Base-by-base conservation (phyloP, 2,888 invertebrate species). In the Zhengitettix transpicula region DNA sequence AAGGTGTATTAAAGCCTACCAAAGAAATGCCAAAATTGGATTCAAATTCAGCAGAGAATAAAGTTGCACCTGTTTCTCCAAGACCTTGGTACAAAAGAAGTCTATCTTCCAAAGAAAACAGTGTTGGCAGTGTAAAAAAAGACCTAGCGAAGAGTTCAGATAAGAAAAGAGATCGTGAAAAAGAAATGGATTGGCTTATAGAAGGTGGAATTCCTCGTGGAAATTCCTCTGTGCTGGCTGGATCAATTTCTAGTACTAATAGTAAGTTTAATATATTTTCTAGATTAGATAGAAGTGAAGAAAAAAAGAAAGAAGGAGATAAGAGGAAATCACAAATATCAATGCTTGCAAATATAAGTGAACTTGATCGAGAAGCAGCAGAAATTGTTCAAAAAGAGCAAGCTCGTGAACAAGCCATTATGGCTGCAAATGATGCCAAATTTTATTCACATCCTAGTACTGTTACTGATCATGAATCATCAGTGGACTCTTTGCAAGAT, bases 301-400 rank as follows among this genome's bases (percentile, higher is more conserved):
- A 61, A 17, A 64, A 62, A 55, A 69, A 69, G 10, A 70, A 68
- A 28, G 70, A 68, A 40, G 73, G 76, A 1, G 76, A 74, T 53
- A 81, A 80, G 68, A 72, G 80, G 58, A 79, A 76, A 73, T 75
- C 81, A 0, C 78, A 79, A 66, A 67, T 85, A 70, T 78, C 79
- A 67, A 77, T 81, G 63, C 72, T 87, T 56, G 84, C 85, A 0
- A 88, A 83, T 69, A 87, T 88, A 65, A 88, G 87, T 68, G 87
- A 88, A 70, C 72, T 89, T 63, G 89, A 89, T 69, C 80, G 84
- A 65, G 86, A 89, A 71, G 88, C 88, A 0, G 80, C 83, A 1
- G 84, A 84, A 71, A 85, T 89, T 65, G 80, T 88, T 54, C 80
- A 81, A 69, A 78, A 77, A 58, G 77, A 77, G 62, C 75, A 77